Evolutionary conservation across 1,140 invertebrate genomes (phyloP), one percentile per base, ranked within the genome.

Genomic region (Atta cephalotes): DNA sequence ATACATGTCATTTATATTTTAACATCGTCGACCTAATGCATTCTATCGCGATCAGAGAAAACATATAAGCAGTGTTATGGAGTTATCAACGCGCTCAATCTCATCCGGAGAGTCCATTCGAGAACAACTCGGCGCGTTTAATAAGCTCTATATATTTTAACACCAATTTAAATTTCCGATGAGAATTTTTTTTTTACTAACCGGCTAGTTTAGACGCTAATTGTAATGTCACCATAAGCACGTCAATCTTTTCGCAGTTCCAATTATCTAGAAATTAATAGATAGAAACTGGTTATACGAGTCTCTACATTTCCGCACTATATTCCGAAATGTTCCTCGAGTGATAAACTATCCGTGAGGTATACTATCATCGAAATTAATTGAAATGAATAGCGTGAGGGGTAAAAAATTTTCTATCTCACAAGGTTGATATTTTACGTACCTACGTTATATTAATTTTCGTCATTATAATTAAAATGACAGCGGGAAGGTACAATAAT

Each of bases 71-170:
- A 35, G 49, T n/a, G 14, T 77, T 56, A 56, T 10, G 31, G 39
- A 18, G 14, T 85, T 85, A 85, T 85, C 82, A 79, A 66, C 25
- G 62, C 16, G 31, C 18, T 31, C 62, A 78, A 85, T 79, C 74
- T 65, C 31, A 25, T 35, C 21, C 74, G 0, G 18, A 5, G 56
- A 45, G 82, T 21, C 39, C 60, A 58, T 56, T 65, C 21, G 56
- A 53, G 58, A 77, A 85, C 21, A 31, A 35, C n/a, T 49, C 74
- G 21, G 35, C n/a, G 18, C 39, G 56, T 51, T 76, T 84, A 84
- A 84, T 62, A 49, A 49, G 16, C 21, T 45, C 16, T 31, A 74
- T 62, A 74, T 39, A 35, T 84, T 76, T 84, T 74, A 84, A 76
- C 28, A 39, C 39, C 80, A 39, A 62, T 28, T 65, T 76, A 21